A percentile compares a stretch with the other conserved stretches of the same genome.
These are phyloP conservation scores for Protonemura montana DNA, from an alignment of 2,888 invertebrate genomes.

Conservation along the genomic window DNA sequence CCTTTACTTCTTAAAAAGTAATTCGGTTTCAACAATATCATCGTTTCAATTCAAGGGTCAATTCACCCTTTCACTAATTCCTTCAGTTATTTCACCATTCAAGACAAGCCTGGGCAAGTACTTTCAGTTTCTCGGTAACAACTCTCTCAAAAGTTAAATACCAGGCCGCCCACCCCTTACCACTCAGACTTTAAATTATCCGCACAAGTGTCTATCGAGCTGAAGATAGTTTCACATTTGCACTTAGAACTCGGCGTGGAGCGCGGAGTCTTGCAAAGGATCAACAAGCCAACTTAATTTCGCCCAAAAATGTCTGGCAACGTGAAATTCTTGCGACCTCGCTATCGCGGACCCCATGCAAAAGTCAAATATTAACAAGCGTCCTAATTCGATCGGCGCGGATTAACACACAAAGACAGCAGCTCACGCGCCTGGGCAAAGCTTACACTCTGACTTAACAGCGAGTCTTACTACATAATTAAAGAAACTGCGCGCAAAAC, in stretches of 20 bases:
- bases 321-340: no score
- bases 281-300: neutral
- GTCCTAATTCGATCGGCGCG: neutral
- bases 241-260: neutral
- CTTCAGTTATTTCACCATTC: no score
- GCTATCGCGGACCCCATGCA: neutral
- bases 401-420: neutral
- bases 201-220: neutral
- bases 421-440: neutral
- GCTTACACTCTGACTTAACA: neutral
- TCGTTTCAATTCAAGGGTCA: no score
- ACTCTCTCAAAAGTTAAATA: neutral
- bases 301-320: neutral
- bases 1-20: no score
- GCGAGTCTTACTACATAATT: neutral
- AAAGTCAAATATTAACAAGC: neutral
- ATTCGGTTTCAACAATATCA: no score
- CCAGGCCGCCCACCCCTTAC: no score
- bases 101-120: no score
- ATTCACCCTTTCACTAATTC: no score
- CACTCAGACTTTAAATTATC: neutral
- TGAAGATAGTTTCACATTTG: neutral
- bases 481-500: conserved; percentile 27
- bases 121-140: neutral
- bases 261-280: neutral